Evolutionary conservation across 2,797 vertebrate genomes (phyloP), one percentile per base, ranked within the genome.

Genomic region (Chromobotia macracanthus): DNA sequence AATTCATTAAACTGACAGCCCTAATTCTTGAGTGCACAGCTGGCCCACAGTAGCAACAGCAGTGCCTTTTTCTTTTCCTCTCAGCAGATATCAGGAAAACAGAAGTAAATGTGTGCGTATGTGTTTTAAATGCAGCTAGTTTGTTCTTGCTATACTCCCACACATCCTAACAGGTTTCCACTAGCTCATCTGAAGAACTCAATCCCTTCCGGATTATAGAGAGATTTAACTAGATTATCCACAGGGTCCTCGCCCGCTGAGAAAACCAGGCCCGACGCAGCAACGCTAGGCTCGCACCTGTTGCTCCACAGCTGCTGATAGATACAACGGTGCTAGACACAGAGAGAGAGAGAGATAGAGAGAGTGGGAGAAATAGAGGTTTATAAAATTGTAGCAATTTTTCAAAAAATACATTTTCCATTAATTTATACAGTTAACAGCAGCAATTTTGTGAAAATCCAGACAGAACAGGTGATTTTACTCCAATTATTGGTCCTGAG

Each of bases 171-270:
- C 91, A 90, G 92, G 90, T 92, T 93, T 92, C 91, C 91, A 91
- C 92, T 91, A 89, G 90, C 91, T 93, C 92, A 92, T 93, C 92
- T 91, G 88, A 93, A 92, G 91, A 94, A 93, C 90, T 87, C 91
- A 93, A 93, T 93, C 93, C 91, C 90, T 90, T 86, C 88, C 87
- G 92, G 94, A 93, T 94, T 94, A 93, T 89, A 93, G 84, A 90
- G 93, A 93, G 93, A 94, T 94, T 95, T 93, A 90, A 85, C 86
- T 70, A 92, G 93, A 93, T 94, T 93, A 94, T 46, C 75, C 80
- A 70, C 79, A 86, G 83, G 87, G 75, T 75, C 83, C 84, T 61
- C 73, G 81, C 80, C 89, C 89, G 91, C 92, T 92, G 92, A 94
- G 91, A 94, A 93, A 91, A 91, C 82, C 83, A 87, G 89, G 86